These are phyloP conservation scores for Scotopteryx bipunctaria DNA, from an alignment of 2,888 invertebrate species.

Conservation along the genomic window DNA sequence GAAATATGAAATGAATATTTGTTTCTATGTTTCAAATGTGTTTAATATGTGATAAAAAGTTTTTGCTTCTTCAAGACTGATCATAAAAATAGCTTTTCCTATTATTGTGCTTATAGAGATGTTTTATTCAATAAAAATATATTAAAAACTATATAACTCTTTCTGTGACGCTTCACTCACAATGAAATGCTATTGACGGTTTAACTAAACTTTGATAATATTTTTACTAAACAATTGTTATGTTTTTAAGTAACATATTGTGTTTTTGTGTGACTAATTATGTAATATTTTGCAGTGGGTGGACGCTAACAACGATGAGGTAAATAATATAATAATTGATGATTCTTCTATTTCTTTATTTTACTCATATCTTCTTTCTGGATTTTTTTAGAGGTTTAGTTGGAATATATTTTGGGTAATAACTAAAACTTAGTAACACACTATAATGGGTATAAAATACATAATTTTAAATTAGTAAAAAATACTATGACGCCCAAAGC, in stretches of 20 bases:
- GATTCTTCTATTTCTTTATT: slow-evolving; percentile 34
- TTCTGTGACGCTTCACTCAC: slow-evolving; percentile 58
- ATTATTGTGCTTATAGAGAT: slow-evolving; percentile 61
- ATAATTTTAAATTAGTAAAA: too few species aligned
- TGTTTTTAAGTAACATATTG: slow-evolving; percentile 15
- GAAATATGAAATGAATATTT: too few species aligned
- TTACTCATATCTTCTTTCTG: slow-evolving; percentile 28
- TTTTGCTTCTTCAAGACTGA: slow-evolving; percentile 30
- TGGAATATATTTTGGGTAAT: neutral
- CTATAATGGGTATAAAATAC: too few species aligned
- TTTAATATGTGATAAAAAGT: slow-evolving; percentile 31
- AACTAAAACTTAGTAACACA: too few species aligned
- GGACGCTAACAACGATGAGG: slow-evolving; percentile 87
- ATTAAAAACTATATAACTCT: slow-evolving; percentile 42
- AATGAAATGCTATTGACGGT: slow-evolving; percentile 75
- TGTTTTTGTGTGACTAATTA: slow-evolving; percentile 69
- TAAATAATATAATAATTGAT: slow-evolving; percentile 65
- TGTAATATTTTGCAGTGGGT: slow-evolving; percentile 85
- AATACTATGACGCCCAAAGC: too few species aligned
- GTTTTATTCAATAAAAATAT: slow-evolving; percentile 57
- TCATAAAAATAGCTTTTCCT: slow-evolving; percentile 33
- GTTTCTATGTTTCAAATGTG: neutral
- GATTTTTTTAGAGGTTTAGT: neutral
- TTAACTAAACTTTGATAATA: slow-evolving; percentile 5
- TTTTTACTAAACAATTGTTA: slow-evolving; percentile 9